Conservation (phyloP, 1,140 invertebrate species). For the Macrocentrus cingulum region DNA sequence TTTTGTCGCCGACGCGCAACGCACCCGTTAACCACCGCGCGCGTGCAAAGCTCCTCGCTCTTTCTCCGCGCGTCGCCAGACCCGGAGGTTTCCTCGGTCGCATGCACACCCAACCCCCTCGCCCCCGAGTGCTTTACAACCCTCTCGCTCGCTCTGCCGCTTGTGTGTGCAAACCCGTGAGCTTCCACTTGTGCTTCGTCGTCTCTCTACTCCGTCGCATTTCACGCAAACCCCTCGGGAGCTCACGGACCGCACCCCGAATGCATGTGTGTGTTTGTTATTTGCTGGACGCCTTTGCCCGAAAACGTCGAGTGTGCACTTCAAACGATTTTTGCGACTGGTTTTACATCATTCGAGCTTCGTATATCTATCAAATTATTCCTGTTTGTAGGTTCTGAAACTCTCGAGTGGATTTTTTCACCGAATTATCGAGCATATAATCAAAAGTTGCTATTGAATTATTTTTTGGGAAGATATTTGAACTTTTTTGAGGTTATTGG, state of each 20-base stretch:
- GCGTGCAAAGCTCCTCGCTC: background rate
- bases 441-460: too few species aligned
- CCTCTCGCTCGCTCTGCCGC: conserved; percentile 13
- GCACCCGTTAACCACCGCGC: conserved; percentile 53
- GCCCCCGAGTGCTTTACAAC: conserved; percentile 29
- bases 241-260: conserved; percentile 55
- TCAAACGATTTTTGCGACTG: too few species aligned
- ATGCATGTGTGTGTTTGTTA: conserved; percentile 16
- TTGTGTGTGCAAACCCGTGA: background rate
- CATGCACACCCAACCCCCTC: conserved; percentile 26
- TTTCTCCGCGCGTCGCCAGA: conserved; percentile 13
- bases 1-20: conserved; percentile 39
- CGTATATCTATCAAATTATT: too few species aligned
- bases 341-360: too few species aligned
- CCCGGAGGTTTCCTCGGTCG: conserved; percentile 21
- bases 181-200: conserved; percentile 5
- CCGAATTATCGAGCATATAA: too few species aligned
- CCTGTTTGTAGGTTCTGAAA: too few species aligned
- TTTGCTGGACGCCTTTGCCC: background rate
- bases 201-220: conserved; percentile 24
- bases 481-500: too few species aligned
- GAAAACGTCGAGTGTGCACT: too few species aligned
- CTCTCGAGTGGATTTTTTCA: too few species aligned
- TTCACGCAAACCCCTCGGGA: conserved; percentile 48
- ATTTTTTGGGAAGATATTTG: too few species aligned